Conservation (phyloP, 2,797 vertebrate genomes). For the Thamnophis elegans region DNA sequence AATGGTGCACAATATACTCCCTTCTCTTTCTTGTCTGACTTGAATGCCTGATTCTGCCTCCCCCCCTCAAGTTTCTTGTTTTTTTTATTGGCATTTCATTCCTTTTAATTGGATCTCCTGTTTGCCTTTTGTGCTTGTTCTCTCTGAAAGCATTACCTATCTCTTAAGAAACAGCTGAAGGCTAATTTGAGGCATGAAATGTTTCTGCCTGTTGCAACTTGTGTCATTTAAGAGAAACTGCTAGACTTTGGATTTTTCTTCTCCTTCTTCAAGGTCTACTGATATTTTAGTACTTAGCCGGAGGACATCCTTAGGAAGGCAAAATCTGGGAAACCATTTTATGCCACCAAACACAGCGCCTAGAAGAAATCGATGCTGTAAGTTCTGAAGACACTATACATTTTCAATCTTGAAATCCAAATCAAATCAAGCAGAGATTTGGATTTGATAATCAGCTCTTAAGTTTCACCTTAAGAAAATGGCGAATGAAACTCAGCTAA, state of each 20-base stretch:
- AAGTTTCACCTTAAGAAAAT: not conserved
- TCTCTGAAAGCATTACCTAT: not conserved
- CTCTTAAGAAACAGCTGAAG: not conserved
- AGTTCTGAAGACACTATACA: not conserved
- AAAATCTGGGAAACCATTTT: not conserved
- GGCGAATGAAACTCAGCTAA: not conserved
- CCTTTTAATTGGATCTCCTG: fast-evolving
- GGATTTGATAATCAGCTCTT: not conserved
- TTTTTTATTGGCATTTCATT: not conserved
- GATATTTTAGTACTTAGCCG: fast-evolving
- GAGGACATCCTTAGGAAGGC: not conserved
- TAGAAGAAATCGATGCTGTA: not conserved
- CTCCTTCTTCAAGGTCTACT: not conserved
- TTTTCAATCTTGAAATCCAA: not conserved
- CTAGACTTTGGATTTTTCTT: not conserved
- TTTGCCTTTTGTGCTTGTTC: fast-evolving
- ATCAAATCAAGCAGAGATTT: not conserved
- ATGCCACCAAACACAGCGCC: not conserved
- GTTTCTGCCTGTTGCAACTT: not conserved
- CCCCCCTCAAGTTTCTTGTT: fast-evolving
- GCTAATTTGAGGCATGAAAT: fast-evolving
- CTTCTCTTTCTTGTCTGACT: fast-evolving
- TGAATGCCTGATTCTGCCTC: not conserved
- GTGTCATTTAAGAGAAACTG: not conserved
- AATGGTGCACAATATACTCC: not conserved